Percentiles rank a stretch among this genome's conserved stretches.
Evolutionary conservation across 2,888 invertebrate species (phyloP).

Genomic region (Brenthis hecate): DNA sequence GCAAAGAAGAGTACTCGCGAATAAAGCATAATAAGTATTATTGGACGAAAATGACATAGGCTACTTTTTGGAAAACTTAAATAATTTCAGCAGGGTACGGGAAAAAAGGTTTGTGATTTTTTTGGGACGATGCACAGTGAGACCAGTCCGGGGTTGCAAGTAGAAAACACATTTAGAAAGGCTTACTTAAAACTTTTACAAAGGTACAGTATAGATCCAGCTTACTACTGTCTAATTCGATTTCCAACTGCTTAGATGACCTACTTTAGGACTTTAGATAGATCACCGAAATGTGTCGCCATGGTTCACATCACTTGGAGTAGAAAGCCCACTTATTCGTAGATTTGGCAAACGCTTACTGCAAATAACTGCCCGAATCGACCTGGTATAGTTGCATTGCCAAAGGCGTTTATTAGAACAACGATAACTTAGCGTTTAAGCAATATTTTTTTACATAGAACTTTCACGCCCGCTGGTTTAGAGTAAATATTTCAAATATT

Average conservation of each 20-base stretch:
- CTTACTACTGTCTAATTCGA: neutral
- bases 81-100: too few species aligned
- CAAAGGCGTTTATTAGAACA: constrained; percentile 26
- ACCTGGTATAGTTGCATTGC: constrained; percentile 32
- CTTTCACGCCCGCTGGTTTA: too few species aligned
- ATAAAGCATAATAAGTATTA: too few species aligned
- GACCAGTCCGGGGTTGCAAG: too few species aligned
- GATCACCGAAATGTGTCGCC: constrained; percentile 8
- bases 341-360: constrained; percentile 35
- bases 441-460: neutral
- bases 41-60: too few species aligned
- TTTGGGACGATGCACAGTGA: too few species aligned
- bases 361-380: constrained; percentile 30
- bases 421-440: constrained; percentile 7
- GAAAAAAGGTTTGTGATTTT: too few species aligned
- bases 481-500: too few species aligned
- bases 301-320: constrained; percentile 17
- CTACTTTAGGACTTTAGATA: constrained; percentile 16
- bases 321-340: constrained; percentile 21
- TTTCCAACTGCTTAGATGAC: constrained; percentile 5
- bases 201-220: neutral
- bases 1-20: too few species aligned
- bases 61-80: too few species aligned
- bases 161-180: too few species aligned
- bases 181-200: too few species aligned